Evolutionary conservation across 2,797 vertebrate species (phyloP).

Genomic region (Cercopithecus neglectus): DNA sequence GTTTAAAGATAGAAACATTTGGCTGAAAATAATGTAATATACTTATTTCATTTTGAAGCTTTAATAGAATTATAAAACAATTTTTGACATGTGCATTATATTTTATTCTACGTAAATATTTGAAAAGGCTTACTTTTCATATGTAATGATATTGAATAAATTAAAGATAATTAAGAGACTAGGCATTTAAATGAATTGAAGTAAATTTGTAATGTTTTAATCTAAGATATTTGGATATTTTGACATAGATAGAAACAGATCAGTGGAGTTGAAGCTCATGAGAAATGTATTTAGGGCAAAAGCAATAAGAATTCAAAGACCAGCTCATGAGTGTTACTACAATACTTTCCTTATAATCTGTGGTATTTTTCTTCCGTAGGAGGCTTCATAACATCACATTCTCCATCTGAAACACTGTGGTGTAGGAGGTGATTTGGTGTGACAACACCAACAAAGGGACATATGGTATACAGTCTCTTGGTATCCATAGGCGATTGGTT

Average conservation of each 20-base stretch:
- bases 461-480: fast-evolving
- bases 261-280: neutral
- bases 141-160: neutral
- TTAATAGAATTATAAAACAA: neutral
- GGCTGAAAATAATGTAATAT: neutral
- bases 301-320: neutral
- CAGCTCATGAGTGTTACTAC: neutral
- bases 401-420: neutral
- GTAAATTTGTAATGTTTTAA: neutral
- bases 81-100: neutral
- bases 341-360: neutral
- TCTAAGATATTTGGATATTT: neutral
- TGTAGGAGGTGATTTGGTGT: neutral
- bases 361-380: neutral
- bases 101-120: neutral
- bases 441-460: neutral
- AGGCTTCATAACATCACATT: neutral
- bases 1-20: neutral
- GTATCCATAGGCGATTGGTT: neutral
- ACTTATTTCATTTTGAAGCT: neutral
- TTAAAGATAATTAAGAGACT: neutral
- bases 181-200: neutral
- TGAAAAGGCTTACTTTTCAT: neutral
- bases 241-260: neutral
- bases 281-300: neutral